A percentile compares a stretch with the other conserved stretches of the same genome.
Evolutionary conservation across 2,797 vertebrate species (phyloP).

Genomic region (Lacerta bilineata): DNA sequence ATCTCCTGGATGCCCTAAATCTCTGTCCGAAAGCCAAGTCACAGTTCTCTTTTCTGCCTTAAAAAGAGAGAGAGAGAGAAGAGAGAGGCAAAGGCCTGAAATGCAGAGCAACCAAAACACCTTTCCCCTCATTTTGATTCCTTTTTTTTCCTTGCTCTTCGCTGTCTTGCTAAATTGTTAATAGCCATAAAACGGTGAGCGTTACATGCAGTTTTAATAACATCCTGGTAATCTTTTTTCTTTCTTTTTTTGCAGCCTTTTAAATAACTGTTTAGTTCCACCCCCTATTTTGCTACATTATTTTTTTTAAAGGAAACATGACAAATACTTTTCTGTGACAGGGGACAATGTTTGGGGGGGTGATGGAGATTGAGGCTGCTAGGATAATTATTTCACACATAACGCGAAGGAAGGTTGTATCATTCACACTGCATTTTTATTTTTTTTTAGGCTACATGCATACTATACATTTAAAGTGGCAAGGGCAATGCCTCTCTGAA

Average conservation of each 20-base stretch:
- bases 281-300: not conserved
- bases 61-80: not conserved
- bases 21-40: accelerated
- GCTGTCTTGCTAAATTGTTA: slow-evolving; percentile 4
- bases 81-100: not conserved
- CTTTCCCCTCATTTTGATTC: not conserved
- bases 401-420: not conserved
- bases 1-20: not conserved
- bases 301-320: not conserved
- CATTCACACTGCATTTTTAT: not conserved
- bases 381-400: not conserved
- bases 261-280: not conserved
- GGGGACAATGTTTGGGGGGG: not conserved
- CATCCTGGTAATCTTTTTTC: not conserved
- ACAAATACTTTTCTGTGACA: not conserved
- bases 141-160: not conserved
- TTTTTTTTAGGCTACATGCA: no score
- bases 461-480: no score
- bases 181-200: not conserved
- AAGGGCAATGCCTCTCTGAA: no score
- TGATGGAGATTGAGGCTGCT: not conserved
- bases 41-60: slow-evolving; percentile 9
- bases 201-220: not conserved
- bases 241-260: not conserved
- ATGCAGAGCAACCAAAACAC: not conserved